A percentile compares a stretch with the other conserved stretches of the same genome.
Evolutionary conservation across 2,888 invertebrate species (phyloP).

Genomic region (Trichopria drosophilae): DNA sequence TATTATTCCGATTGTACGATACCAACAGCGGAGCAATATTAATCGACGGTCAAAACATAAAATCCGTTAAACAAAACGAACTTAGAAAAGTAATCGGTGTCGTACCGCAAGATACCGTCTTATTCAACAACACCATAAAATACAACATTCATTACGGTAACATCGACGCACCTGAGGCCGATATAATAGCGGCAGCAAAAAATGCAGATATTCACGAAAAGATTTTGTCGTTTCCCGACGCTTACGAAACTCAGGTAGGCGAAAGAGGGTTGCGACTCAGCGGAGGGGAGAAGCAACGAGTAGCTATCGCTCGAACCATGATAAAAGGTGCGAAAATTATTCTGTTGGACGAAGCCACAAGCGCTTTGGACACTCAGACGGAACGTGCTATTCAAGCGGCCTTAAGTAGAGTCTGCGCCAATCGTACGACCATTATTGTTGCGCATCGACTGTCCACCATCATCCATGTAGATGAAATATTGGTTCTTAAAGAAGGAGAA

Average conservation of each 20-base stretch:
- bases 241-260: slow-evolving; percentile 87
- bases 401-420: slow-evolving; percentile 74
- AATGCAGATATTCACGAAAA: slow-evolving; percentile 93
- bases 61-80: slow-evolving; percentile 81
- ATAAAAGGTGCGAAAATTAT: slow-evolving; percentile 90
- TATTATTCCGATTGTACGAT: slow-evolving; percentile 96
- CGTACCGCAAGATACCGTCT: slow-evolving; percentile 95
- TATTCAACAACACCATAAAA: slow-evolving; percentile 90
- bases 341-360: slow-evolving; percentile 92
- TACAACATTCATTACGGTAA: slow-evolving; percentile 95
- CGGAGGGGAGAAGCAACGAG: slow-evolving; percentile 96
- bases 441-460: slow-evolving; percentile 94
- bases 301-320: slow-evolving; percentile 94
- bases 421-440: slow-evolving; percentile 90
- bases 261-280: slow-evolving; percentile 93
- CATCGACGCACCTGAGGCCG: slow-evolving; percentile 74
- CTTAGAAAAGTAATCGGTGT: slow-evolving; percentile 83
- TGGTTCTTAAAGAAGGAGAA: slow-evolving; percentile 88
- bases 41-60: slow-evolving; percentile 88
- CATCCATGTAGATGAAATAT: slow-evolving; percentile 91
- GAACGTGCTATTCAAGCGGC: slow-evolving; percentile 74
- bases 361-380: slow-evolving; percentile 92
- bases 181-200: slow-evolving; percentile 85
- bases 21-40: slow-evolving; percentile 83
- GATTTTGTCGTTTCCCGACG: slow-evolving; percentile 88